These are phyloP conservation scores for Odontophorus gujanensis DNA, from an alignment of 2,113 vertebrate species.

Conservation along the genomic window DNA sequence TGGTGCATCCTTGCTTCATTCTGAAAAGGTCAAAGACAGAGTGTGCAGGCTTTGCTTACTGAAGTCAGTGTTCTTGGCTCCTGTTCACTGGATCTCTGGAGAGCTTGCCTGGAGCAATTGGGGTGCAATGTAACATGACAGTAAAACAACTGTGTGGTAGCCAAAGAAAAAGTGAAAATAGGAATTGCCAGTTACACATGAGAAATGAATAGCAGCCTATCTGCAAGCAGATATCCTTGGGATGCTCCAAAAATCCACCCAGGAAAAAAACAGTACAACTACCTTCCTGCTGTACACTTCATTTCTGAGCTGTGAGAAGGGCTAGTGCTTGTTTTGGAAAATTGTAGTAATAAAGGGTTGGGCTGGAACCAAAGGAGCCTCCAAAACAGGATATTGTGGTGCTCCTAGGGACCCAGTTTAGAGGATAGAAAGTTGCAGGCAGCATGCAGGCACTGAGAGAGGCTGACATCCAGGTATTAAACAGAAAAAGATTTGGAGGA, in stretches of 20 bases:
- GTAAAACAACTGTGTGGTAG: neutral
- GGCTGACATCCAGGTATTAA: neutral
- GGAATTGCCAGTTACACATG: neutral
- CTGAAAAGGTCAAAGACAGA: neutral
- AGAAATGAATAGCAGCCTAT: neutral
- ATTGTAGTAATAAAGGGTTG: rapidly evolving
- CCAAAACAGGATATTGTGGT: rapidly evolving
- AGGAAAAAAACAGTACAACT: neutral
- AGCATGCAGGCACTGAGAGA: neutral
- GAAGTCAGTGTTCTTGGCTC: neutral
- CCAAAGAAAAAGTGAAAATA: neutral
- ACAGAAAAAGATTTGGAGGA: neutral
- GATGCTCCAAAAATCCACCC: neutral
- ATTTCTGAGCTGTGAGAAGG: neutral
- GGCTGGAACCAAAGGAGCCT: neutral
- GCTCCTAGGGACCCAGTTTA: neutral
- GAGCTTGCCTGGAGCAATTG: neutral
- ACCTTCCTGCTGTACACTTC: neutral
- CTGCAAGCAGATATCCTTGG: neutral
- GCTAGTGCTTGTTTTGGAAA: neutral
- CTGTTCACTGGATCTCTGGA: neutral
- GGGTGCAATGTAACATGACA: rapidly evolving
- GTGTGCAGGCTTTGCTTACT: neutral
- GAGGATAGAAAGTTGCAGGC: neutral
- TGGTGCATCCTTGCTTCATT: neutral